phyloP scores from a whole-genome alignment of 2,797 vertebrate species.

The Helicolenus hilgendorfi region DNA sequence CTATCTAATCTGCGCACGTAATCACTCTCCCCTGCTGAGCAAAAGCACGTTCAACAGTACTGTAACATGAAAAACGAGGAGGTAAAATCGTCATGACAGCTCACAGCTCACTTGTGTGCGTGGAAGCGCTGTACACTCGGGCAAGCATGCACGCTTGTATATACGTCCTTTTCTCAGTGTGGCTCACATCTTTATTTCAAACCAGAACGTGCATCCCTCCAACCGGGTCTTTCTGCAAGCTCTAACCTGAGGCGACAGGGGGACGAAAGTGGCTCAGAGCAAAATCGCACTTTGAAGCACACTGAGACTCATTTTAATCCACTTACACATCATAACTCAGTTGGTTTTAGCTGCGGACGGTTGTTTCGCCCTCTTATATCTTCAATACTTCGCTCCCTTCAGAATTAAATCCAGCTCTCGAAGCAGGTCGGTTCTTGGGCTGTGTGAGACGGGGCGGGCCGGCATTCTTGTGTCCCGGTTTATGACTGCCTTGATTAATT shows the following conservation, averaged over 20 bases:
- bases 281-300: constrained; percentile 35
- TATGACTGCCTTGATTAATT: constrained; percentile 80
- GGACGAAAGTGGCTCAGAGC: constrained; percentile 30
- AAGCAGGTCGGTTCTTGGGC: constrained; percentile 55
- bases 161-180: constrained; percentile 51
- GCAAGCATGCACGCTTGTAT: constrained; percentile 36
- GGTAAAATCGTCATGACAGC: constrained; percentile 74
- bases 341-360: constrained; percentile 36
- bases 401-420: constrained; percentile 40
- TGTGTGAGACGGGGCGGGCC: constrained; percentile 19
- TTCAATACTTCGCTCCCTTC: neutral
- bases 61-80: constrained; percentile 81
- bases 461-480: constrained; percentile 59
- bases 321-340: constrained; percentile 58
- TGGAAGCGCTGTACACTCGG: constrained; percentile 36
- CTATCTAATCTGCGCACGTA: constrained; percentile 80
- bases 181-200: constrained; percentile 52
- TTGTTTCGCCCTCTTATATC: constrained; percentile 24
- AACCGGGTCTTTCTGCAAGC: neutral
- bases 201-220: neutral
- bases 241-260: constrained; percentile 27
- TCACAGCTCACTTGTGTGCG: constrained; percentile 74
- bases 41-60: constrained; percentile 65
- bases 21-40: constrained; percentile 68
- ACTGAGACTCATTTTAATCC: constrained; percentile 66